Conservation (phyloP, 2,797 vertebrate species). For the Sandelia bainsii region DNA sequence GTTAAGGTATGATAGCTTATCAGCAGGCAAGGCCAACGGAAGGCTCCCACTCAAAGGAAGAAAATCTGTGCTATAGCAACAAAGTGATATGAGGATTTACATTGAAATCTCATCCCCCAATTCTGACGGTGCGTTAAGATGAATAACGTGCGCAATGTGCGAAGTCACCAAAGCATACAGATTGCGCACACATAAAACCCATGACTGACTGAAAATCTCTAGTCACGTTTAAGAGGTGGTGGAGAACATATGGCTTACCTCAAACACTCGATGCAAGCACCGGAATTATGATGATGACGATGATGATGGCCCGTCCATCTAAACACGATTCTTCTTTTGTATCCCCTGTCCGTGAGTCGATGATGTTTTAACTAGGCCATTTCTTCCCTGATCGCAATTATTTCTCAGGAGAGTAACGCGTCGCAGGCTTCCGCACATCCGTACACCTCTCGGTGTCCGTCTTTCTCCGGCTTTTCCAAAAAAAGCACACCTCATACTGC, state of each 20-base stretch:
- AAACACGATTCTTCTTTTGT: constrained; percentile 58
- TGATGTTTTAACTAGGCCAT: constrained; percentile 77
- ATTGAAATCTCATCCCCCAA: constrained; percentile 58
- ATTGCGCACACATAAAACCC: constrained; percentile 72
- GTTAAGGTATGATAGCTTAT: constrained; percentile 72
- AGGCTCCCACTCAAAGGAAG: constrained; percentile 51
- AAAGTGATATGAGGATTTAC: constrained; percentile 65
- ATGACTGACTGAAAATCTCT: constrained; percentile 50
- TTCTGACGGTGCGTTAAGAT: constrained; percentile 82
- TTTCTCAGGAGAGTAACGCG: constrained; percentile 79
- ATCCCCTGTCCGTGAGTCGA: constrained; percentile 59
- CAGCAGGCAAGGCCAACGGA: constrained; percentile 80
- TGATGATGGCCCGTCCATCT: constrained; percentile 67
- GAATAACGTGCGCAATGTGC: constrained; percentile 78
- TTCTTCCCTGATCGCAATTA: constrained; percentile 73
- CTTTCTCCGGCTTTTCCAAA: constrained; percentile 81
- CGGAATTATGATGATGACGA: constrained; percentile 60
- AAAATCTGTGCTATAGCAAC: constrained; percentile 70
- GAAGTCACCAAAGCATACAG: constrained; percentile 73
- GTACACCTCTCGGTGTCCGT: constrained; percentile 80
- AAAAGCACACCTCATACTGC: constrained; percentile 83
- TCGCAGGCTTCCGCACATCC: constrained; percentile 79
- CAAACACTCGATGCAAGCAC: constrained; percentile 62
- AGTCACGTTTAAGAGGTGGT: constrained; percentile 57
- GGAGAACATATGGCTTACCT: constrained; percentile 76